These are phyloP conservation scores for Ophion costatus DNA, from an alignment of 2,888 invertebrate genomes.

Conservation along the genomic window DNA sequence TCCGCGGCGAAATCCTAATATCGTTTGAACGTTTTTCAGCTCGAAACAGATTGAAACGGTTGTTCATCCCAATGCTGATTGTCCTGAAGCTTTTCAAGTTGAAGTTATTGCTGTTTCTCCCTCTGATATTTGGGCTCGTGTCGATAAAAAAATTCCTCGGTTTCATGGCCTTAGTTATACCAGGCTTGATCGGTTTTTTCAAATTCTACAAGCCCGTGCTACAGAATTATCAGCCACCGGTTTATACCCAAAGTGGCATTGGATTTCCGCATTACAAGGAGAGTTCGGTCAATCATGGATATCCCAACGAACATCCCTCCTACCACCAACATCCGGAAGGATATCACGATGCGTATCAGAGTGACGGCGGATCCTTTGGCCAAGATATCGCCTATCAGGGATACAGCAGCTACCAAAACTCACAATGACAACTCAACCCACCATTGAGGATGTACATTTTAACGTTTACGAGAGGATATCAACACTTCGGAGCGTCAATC, in stretches of 20 bases:
- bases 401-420: conserved; percentile 82
- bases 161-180: conserved; percentile 91
- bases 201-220: conserved; percentile 91
- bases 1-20: not conserved
- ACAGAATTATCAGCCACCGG: conserved; percentile 84
- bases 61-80: conserved; percentile 92
- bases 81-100: conserved; percentile 93
- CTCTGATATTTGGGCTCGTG: conserved; percentile 92
- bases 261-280: conserved; percentile 88
- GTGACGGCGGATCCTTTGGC: conserved; percentile 87
- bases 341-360: conserved; percentile 78
- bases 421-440: conserved; percentile 57
- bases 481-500: not conserved
- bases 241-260: conserved; percentile 91
- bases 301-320: conserved; percentile 72
- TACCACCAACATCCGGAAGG: conserved; percentile 81
- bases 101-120: conserved; percentile 92
- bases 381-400: conserved; percentile 91
- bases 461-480: conserved; percentile 5
- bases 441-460: conserved; percentile 21
- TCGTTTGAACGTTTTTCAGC: conserved; percentile 84
- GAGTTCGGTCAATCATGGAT: conserved; percentile 83
- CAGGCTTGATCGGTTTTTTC: conserved; percentile 93
- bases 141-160: conserved; percentile 94
- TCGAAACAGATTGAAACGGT: conserved; percentile 91